phyloP scores from a whole-genome alignment of 2,113 vertebrate species.

The Silurus glanis region DNA sequence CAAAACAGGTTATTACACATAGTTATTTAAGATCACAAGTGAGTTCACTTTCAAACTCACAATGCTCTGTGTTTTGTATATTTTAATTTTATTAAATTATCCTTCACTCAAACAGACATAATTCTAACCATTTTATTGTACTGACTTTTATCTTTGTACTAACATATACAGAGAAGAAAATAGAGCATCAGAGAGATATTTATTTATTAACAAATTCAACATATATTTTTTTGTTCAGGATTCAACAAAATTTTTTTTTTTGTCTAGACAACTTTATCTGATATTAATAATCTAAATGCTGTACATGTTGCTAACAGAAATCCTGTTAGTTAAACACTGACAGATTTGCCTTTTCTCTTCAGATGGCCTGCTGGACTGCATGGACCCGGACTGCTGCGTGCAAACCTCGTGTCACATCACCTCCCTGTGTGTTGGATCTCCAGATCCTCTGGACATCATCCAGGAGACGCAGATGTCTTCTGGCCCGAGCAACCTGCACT shows the following conservation, averaged over 20 bases:
- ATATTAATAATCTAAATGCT: too few relatives aligned
- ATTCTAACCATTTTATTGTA: background rate
- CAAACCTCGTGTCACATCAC: constrained; percentile 88
- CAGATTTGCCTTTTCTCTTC: constrained; percentile 56
- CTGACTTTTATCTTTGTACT: background rate
- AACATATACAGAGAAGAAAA: background rate
- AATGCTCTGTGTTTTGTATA: background rate
- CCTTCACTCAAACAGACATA: too few relatives aligned
- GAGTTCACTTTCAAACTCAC: background rate
- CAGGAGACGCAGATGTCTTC: constrained; percentile 87
- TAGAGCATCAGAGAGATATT: background rate
- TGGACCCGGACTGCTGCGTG: constrained; percentile 98
- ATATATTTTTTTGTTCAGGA: background rate
- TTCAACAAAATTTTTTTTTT: background rate
- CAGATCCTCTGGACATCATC: constrained; percentile 93
- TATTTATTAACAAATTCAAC: background rate
- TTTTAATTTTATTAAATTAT: too few relatives aligned
- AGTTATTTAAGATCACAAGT: background rate
- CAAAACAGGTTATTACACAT: constrained; percentile 29
- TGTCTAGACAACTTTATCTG: background rate
- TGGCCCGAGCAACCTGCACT: constrained; percentile 81
- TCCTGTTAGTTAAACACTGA: background rate
- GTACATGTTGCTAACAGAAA: background rate
- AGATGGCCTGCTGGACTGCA: constrained; percentile 96
- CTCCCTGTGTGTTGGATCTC: constrained; percentile 88